Evolutionary conservation across 2,797 vertebrate genomes (phyloP).

Genomic region (Bradypodion ventrale): DNA sequence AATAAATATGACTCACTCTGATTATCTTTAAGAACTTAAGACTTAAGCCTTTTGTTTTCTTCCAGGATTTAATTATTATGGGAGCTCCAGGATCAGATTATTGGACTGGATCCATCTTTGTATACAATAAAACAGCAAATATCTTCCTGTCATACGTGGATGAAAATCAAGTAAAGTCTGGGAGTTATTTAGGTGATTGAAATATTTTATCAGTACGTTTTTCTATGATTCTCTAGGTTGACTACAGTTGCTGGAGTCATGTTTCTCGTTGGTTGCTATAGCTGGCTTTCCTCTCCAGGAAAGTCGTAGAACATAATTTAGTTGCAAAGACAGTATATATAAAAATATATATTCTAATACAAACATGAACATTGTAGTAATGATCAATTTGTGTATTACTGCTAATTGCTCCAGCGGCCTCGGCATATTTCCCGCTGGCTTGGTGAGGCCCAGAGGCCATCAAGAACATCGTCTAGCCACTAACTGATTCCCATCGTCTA

Average conservation of each 20-base stretch:
- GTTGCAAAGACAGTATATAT: too few species aligned
- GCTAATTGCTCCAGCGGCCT: not conserved
- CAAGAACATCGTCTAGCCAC: not conserved
- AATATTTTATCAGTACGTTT: constrained; percentile 26
- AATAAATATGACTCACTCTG: constrained; percentile 32
- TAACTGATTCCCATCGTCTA: not conserved
- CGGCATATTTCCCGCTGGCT: not conserved
- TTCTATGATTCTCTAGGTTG: not conserved
- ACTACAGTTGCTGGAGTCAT: not conserved
- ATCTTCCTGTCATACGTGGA: constrained; percentile 82
- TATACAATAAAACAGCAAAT: constrained; percentile 83
- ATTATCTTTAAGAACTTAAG: constrained; percentile 35
- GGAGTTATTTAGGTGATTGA: constrained; percentile 91
- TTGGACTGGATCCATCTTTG: constrained; percentile 93
- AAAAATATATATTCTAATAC: not conserved
- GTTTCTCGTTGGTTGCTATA: not conserved
- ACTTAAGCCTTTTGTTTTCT: constrained; percentile 56
- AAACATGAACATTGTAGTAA: not conserved
- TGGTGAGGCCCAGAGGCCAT: not conserved
- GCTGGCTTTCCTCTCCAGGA: not conserved
- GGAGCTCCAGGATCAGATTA: constrained; percentile 93
- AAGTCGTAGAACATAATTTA: too few species aligned
- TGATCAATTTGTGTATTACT: not conserved
- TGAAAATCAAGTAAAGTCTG: constrained; percentile 82
- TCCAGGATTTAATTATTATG: constrained; percentile 93